A percentile compares a stretch with the other conserved stretches of the same genome.
Conservation (phyloP, 2,113 vertebrate genomes). For the Zapus hudsonius region DNA sequence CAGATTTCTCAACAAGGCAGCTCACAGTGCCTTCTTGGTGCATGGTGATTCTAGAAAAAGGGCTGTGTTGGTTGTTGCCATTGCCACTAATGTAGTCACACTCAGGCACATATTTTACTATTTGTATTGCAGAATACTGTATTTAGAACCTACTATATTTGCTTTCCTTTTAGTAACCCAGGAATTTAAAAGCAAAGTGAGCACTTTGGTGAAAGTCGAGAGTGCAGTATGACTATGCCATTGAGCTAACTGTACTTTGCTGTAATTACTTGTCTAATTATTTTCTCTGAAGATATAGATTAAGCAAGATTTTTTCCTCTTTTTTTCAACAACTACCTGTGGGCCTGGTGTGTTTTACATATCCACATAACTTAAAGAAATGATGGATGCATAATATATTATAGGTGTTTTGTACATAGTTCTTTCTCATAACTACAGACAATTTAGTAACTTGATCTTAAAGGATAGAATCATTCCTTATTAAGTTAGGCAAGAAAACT, state of each 20-base stretch:
- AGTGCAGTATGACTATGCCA: background rate
- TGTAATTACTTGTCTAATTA: background rate
- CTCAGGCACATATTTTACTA: background rate
- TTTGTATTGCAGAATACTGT: background rate
- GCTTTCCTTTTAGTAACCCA: slow-evolving; percentile 17
- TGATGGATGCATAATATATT: background rate
- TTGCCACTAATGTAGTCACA: background rate
- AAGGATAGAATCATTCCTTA: background rate
- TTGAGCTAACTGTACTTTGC: background rate
- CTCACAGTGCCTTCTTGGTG: background rate
- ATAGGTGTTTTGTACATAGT: background rate
- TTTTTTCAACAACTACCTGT: background rate
- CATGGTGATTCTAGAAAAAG: background rate
- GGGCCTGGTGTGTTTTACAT: background rate
- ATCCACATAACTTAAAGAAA: background rate
- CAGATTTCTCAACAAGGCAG: background rate
- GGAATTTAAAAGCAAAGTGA: slow-evolving; percentile 9
- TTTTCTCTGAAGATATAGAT: background rate
- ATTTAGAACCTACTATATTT: background rate
- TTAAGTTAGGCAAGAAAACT: background rate
- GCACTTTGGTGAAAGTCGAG: background rate
- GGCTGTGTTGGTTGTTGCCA: background rate
- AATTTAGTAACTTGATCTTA: background rate
- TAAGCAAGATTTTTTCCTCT: background rate
- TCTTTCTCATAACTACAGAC: background rate